Conservation (phyloP, 1,140 invertebrate species). For the Semibalanus balanoides region DNA sequence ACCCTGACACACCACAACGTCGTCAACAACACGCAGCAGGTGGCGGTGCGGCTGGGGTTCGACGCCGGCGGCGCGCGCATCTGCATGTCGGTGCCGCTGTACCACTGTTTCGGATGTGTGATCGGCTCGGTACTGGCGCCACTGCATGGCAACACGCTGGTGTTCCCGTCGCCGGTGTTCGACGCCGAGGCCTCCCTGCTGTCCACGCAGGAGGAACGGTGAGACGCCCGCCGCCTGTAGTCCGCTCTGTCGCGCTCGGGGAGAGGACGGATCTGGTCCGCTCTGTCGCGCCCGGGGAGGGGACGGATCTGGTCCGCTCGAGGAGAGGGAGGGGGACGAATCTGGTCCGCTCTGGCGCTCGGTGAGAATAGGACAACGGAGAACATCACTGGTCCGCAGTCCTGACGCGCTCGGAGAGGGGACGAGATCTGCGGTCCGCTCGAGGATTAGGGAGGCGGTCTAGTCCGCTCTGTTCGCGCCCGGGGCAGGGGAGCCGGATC, state of each 20-base stretch:
- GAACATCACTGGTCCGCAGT: too few relatives aligned
- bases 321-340: neutral
- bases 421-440: too few relatives aligned
- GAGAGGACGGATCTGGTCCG: neutral
- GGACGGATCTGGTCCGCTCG: neutral
- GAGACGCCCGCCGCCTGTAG: too few relatives aligned
- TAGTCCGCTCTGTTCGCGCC: too few relatives aligned
- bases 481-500: too few relatives aligned
- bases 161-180: conserved; percentile 52
- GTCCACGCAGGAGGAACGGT: conserved; percentile 53
- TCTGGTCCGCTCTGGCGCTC: too few relatives aligned
- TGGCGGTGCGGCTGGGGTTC: conserved; percentile 36
- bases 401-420: too few relatives aligned
- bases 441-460: too few relatives aligned
- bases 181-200: conserved; percentile 49
- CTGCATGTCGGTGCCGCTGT: conserved; percentile 74
- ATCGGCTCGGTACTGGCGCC: conserved; percentile 46
- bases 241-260: neutral
- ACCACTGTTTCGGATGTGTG: conserved; percentile 77
- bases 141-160: conserved; percentile 48
- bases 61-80: conserved; percentile 27
- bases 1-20: conserved; percentile 64
- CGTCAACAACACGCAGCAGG: conserved; percentile 67
- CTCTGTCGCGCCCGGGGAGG: neutral
- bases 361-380: too few relatives aligned